Evolutionary conservation across 2,797 vertebrate species (phyloP).

Genomic region (Propithecus deckenii): DNA sequence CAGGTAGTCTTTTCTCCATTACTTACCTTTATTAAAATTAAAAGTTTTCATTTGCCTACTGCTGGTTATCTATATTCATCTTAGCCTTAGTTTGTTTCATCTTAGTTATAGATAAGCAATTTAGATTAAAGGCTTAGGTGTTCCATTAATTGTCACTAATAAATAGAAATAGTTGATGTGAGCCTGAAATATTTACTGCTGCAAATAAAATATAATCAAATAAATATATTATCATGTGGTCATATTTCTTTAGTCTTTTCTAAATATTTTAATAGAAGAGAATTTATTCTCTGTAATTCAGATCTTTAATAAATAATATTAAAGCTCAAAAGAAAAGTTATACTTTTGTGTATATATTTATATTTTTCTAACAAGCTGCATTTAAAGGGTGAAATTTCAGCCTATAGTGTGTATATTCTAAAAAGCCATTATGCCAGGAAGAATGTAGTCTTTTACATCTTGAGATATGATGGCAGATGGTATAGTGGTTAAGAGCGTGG

Average conservation of each 20-base stretch:
- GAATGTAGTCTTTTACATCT: background rate
- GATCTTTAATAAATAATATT: background rate
- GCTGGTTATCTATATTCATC: background rate
- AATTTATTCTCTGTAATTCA: background rate
- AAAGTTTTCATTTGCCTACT: background rate
- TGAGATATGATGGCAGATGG: background rate
- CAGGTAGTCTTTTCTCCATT: background rate
- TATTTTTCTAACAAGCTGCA: background rate
- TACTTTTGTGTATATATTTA: background rate
- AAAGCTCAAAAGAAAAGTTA: background rate
- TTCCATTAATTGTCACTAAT: background rate
- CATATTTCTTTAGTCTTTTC: background rate
- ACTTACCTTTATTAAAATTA: background rate
- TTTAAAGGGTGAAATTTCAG: background rate
- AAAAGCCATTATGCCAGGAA: background rate
- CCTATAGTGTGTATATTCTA: background rate
- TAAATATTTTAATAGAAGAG: background rate
- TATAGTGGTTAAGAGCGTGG: too few species aligned
- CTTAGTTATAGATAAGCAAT: background rate
- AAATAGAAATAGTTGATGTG: background rate
- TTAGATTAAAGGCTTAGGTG: background rate
- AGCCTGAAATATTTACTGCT: background rate
- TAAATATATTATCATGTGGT: background rate
- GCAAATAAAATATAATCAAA: constrained; percentile 8
- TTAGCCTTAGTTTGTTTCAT: background rate